Evolutionary conservation across 1,140 invertebrate genomes (phyloP).

Genomic region (Macrobrachium rosenbergii): DNA sequence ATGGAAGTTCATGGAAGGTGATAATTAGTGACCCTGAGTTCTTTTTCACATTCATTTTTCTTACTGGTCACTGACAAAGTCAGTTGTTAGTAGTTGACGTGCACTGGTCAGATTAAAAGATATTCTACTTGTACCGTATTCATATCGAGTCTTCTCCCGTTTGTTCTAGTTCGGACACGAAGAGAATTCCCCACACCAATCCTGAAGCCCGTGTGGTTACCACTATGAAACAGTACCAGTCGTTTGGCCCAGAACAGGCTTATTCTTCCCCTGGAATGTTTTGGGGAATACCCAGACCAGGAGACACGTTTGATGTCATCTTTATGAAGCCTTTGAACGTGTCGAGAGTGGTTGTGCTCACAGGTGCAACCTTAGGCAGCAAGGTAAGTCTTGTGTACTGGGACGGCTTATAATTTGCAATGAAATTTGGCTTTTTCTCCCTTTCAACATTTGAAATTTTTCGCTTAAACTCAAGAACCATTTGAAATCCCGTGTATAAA

Average conservation of each 20-base stretch:
- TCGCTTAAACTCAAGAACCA: too few relatives aligned
- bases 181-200: conserved; percentile 61
- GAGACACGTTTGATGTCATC: conserved; percentile 64
- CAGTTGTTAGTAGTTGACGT: too few relatives aligned
- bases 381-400: conserved; percentile 38
- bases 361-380: conserved; percentile 61
- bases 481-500: too few relatives aligned
- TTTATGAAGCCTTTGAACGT: conserved; percentile 55
- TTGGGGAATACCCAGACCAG: conserved; percentile 64
- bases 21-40: too few relatives aligned
- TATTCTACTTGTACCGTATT: background rate
- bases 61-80: too few relatives aligned
- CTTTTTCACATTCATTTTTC: too few relatives aligned
- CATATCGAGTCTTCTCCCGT: background rate
- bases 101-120: too few relatives aligned
- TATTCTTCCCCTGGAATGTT: conserved; percentile 66
- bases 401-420: too few relatives aligned
- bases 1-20: too few relatives aligned
- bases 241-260: conserved; percentile 59
- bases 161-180: conserved; percentile 43
- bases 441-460: too few relatives aligned
- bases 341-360: conserved; percentile 55
- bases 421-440: too few relatives aligned
- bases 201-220: conserved; percentile 65
- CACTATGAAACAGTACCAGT: conserved; percentile 64